phyloP scores from a whole-genome alignment of 2,113 vertebrate species.

The Pheucticus melanocephalus region DNA sequence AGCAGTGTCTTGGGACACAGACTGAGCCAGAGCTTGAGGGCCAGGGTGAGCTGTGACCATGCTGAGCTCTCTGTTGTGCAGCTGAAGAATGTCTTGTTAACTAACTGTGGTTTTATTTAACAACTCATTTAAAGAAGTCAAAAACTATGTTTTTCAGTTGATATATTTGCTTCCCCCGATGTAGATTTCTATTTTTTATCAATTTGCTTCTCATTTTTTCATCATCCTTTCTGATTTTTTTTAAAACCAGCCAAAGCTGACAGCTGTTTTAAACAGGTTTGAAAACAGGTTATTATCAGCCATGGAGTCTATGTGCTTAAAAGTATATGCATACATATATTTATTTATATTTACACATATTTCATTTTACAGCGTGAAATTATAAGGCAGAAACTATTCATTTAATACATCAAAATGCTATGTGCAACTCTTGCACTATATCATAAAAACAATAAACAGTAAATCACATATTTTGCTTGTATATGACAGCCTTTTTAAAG shows the following conservation, averaged over 20 bases:
- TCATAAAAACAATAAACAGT: neutral
- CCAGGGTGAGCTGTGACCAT: neutral
- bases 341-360: neutral
- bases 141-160: neutral
- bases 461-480: neutral
- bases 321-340: neutral
- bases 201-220: neutral
- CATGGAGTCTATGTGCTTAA: neutral
- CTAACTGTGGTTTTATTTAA: neutral
- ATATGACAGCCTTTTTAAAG: neutral
- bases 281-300: neutral
- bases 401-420: neutral
- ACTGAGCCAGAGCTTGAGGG: accelerated
- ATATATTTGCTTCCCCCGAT: neutral
- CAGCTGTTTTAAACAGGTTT: neutral
- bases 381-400: neutral
- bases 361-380: neutral
- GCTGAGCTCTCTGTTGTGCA: neutral
- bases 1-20: neutral
- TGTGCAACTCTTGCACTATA: neutral
- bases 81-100: neutral
- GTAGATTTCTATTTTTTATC: neutral
- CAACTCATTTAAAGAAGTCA: neutral
- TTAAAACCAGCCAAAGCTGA: neutral
- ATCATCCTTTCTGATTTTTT: neutral